Base-by-base conservation (phyloP, 2,113 vertebrate species). In the Podilymbus podiceps region DNA sequence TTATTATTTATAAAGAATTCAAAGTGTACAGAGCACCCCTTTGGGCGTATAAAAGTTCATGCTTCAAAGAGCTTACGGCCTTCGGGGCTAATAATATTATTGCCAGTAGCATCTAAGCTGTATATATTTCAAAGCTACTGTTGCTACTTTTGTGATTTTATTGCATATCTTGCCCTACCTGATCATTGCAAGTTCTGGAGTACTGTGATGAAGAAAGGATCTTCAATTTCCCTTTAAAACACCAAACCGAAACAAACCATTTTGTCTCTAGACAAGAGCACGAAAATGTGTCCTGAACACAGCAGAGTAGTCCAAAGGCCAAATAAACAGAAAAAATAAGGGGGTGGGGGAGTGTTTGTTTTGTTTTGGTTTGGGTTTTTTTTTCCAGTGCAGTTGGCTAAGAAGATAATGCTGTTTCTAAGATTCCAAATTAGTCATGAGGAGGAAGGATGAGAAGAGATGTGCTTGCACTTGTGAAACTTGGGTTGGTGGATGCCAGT, bases 71-170 rank as follows among this genome's bases (percentile, higher is more conserved):
- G 68, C 38, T 90, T 92, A 52, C 63, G 94, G 88, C 85, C 92
- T 89, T 89, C 85, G 60, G 93, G 88, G 85, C 81, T 96, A 74
- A 92, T 94, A 75, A 85, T 92, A 56, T 86, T 93, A 80, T 74
- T 89, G 68, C 79, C 76, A 92, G 79, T 67, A 88, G 77, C 75
- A 90, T 92, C 93, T 90, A 91, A 95, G 88, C 95, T 91, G 47
- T 81, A 69, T 80, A 47, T 94, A 83, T 96, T 94, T 97, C 94
- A 95, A 96, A 96, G 90, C 96, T 92, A 63, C 89, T 71, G 72
- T 92, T 90, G 60, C 92, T 80, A 27, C 75, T 90, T 94, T 77
- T 72, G 47, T 88, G 52, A 83, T 84, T 92, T 88, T 81, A 78
- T 60, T 90, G 78, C 42, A 1, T 80, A 73, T 86, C 72, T 94